A percentile compares a stretch with the other conserved stretches of the same genome.
Conservation (phyloP, 2,113 vertebrate species). For the Phylloscopus whistleri region DNA sequence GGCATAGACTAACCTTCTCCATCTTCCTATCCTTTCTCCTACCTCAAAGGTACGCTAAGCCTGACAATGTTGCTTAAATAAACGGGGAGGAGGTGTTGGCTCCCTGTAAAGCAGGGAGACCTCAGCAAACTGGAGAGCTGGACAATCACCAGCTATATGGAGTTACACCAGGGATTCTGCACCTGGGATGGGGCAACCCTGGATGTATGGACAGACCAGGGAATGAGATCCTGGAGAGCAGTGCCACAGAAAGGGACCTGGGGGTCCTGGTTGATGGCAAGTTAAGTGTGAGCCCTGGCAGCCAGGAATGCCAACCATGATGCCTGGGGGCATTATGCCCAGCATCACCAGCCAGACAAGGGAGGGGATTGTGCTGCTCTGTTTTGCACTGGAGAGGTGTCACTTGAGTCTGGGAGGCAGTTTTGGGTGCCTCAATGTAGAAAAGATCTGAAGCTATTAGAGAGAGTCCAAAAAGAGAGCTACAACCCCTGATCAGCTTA, state of each 20-base stretch:
- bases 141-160: rapidly evolving
- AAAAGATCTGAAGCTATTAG: not conserved
- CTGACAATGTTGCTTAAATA: not conserved
- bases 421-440: not conserved
- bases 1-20: not conserved
- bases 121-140: not conserved
- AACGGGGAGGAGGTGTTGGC: not conserved
- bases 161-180: too few species aligned
- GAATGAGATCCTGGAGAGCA: not conserved
- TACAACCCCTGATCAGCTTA: not conserved
- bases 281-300: not conserved
- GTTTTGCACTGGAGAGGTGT: not conserved
- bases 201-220: not conserved
- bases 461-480: not conserved
- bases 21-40: not conserved
- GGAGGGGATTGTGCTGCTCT: not conserved
- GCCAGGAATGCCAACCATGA: not conserved
- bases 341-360: rapidly evolving
- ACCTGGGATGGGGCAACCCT: not conserved
- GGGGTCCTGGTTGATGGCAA: rapidly evolving
- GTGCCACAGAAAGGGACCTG: not conserved
- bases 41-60: not conserved
- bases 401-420: not conserved
- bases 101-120: not conserved
- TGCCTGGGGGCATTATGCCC: rapidly evolving